Percentiles rank a stretch among this genome's conserved stretches.
Evolutionary conservation across 2,113 vertebrate species (phyloP).

Genomic region (Cyanoderma ruficeps): DNA sequence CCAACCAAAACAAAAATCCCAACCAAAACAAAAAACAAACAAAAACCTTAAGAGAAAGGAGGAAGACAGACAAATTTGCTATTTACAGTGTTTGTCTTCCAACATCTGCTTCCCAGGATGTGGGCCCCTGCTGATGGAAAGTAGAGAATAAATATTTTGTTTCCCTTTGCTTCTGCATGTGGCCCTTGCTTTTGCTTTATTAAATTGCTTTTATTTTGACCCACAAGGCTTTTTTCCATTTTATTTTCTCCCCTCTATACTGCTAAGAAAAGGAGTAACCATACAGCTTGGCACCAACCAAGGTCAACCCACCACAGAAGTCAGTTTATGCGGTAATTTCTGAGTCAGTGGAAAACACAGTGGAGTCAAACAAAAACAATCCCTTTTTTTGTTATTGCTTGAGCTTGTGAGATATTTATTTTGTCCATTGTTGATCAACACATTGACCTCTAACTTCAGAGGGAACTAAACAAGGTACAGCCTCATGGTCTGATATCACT

Average conservation of each 20-base stretch:
- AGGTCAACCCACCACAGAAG: not conserved
- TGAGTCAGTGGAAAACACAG: not conserved
- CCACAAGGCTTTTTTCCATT: not conserved
- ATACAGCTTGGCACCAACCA: not conserved
- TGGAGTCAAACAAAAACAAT: not conserved
- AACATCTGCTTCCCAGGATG: not conserved
- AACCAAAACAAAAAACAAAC: too few relatives aligned
- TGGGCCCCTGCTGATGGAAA: not conserved
- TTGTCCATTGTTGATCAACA: not conserved
- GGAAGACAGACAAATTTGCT: not conserved
- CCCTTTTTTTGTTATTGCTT: not conserved
- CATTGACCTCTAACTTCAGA: not conserved
- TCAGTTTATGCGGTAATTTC: not conserved
- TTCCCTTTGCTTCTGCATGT: not conserved
- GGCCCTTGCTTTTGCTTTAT: not conserved
- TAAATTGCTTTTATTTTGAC: not conserved
- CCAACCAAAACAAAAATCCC: not conserved
- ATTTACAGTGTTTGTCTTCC: not conserved
- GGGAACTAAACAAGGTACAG: not conserved
- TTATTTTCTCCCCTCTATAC: not conserved
- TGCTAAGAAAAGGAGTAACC: not conserved
- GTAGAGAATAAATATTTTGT: not conserved
- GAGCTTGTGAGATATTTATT: not conserved
- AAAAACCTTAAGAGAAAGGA: not conserved
- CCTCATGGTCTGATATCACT: not conserved